Percentiles rank a stretch among this genome's conserved stretches.
phyloP scores from a whole-genome alignment of 1,140 invertebrate genomes.

The Drosophila navojoa region DNA sequence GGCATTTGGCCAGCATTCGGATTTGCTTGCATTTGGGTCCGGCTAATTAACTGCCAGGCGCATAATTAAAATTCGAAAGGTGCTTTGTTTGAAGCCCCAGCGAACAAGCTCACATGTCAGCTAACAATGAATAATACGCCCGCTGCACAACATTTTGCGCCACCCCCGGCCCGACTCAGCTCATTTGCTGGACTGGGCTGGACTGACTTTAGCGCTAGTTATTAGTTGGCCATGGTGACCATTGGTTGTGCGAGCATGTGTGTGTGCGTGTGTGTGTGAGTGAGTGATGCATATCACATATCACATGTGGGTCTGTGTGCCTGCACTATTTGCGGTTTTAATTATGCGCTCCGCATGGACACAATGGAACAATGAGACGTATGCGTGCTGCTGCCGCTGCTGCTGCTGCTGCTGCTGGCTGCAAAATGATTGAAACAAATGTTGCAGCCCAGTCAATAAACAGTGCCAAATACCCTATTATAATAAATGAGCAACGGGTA shows the following conservation, averaged over 20 bases:
- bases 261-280: not conserved
- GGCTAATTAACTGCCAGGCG: slow-evolving; percentile 41
- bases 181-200: slow-evolving; percentile 24
- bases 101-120: slow-evolving; percentile 39
- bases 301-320: slow-evolving; percentile 13
- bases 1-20: slow-evolving; percentile 7
- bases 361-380: slow-evolving; percentile 40
- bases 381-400: slow-evolving; percentile 6
- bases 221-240: slow-evolving; percentile 37
- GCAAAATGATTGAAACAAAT: slow-evolving; percentile 44
- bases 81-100: slow-evolving; percentile 34
- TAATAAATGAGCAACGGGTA: no score
- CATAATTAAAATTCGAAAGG: slow-evolving; percentile 52
- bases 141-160: not conserved
- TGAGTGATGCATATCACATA: slow-evolving; percentile 36
- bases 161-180: not conserved
- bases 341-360: slow-evolving; percentile 43
- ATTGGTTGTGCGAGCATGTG: slow-evolving; percentile 11
- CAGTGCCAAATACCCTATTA: slow-evolving; percentile 18
- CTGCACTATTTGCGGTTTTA: slow-evolving; percentile 50
- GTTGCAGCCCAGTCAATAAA: slow-evolving; percentile 17
- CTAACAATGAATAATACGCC: slow-evolving; percentile 29
- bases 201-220: slow-evolving; percentile 34
- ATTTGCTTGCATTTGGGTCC: slow-evolving; percentile 23
- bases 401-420: not conserved